Base-by-base conservation (phyloP, 2,888 invertebrate genomes). In the Meliscaeva auricollis region DNA sequence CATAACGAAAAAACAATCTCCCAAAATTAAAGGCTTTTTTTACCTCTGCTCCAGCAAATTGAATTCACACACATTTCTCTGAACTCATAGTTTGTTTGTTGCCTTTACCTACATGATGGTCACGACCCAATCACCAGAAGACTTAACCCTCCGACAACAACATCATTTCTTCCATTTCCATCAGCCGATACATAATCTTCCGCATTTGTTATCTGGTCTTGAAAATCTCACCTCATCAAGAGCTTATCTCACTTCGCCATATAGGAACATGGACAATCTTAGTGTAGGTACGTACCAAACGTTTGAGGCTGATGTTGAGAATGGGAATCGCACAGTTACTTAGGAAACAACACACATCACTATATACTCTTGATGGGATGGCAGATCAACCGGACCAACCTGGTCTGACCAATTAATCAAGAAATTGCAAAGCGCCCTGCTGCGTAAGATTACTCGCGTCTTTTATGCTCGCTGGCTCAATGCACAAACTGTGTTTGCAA, bases 361-460 rank as follows among this genome's bases (percentile, higher is more conserved):
- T 26, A 26, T 4, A 3, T 26, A 79, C 38, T 79, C 68, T 54
- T 69, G 66, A 66, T 35, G 66, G 66, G 50, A 46, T 70, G 79
- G 44, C 74, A 64, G 64, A 70, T 73, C 75, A 64, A 62, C 78
- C 74, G 83, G 58, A 77, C 74, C 74, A 64, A 66, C 72, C 70
- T 52, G 76, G 66, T 46, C 54, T 74, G 73, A 77, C 76, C 81
- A 85, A 85, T 85, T 85, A 85, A 85, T 85, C 85, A 85, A 85
- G 85, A 85, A 85, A 85, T 85, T 85, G 85, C 81, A 85, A 85
- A 69, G 85, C 76, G 38, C 66, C 85, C 85, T 73, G 85, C 85
- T 81, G 81, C 81, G 85, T 85, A 76, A 68, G 80, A 68, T 68
- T 80, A 69, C 68, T 72, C 58, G 69, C 44, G 11, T 60, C 30